Conservation (phyloP, 2,888 invertebrate species). For the Drosophila recens region DNA sequence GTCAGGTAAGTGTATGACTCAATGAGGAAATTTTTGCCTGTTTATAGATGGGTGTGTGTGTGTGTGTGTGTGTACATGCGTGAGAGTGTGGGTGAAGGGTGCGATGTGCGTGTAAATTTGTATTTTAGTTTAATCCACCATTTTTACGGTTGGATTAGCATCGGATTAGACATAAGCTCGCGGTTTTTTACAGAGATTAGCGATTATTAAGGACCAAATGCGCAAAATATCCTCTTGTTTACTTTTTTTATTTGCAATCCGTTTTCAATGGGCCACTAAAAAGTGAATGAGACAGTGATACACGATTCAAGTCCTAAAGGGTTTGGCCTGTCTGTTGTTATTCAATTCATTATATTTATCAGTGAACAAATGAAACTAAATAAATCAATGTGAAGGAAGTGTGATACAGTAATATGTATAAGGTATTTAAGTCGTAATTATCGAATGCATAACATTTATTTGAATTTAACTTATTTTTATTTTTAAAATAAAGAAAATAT, state of each 20-base stretch:
- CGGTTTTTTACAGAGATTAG: slow-evolving; percentile 61
- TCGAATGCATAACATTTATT: too few species aligned
- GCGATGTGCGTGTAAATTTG: slow-evolving; percentile 1
- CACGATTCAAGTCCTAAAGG: not conserved
- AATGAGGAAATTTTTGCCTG: slow-evolving; percentile 32
- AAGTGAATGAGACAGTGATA: slow-evolving; percentile 51
- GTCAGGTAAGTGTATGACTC: slow-evolving; percentile 55
- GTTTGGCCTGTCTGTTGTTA: not conserved
- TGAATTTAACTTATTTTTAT: too few species aligned
- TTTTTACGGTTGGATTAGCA: slow-evolving; percentile 78
- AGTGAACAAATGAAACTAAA: not conserved
- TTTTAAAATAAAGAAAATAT: too few species aligned
- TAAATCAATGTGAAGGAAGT: too few species aligned
- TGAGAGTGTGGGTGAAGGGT: not conserved
- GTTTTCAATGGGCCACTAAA: slow-evolving; percentile 43
- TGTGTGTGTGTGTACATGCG: slow-evolving; percentile 10
- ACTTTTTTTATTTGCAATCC: slow-evolving; percentile 5
- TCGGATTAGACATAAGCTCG: slow-evolving; percentile 72
- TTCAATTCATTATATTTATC: not conserved
- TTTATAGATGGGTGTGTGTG: not conserved
- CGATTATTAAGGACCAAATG: slow-evolving; percentile 24
- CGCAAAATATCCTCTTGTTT: not conserved
- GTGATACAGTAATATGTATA: too few species aligned
- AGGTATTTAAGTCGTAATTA: too few species aligned
- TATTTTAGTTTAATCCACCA: slow-evolving; percentile 73